A percentile compares a stretch with the other conserved stretches of the same genome.
Evolutionary conservation across 1,140 invertebrate genomes (phyloP).

Genomic region (Eriosoma lanigerum): DNA sequence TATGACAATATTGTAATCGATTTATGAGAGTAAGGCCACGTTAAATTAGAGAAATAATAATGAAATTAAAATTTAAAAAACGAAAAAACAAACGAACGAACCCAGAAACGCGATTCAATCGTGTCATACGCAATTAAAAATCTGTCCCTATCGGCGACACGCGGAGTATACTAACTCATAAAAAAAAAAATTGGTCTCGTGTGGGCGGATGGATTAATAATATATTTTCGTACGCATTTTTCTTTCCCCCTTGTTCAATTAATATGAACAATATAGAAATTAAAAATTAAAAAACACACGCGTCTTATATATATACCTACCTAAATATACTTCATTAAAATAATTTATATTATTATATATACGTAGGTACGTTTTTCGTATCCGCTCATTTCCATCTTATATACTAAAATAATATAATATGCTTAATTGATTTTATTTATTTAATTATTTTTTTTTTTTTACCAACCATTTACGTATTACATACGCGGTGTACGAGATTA

Average conservation of each 20-base stretch:
- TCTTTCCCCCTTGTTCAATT: too few species aligned
- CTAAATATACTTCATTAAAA: too few species aligned
- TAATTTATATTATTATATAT: background rate
- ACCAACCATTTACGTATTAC: background rate
- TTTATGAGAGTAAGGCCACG: too few species aligned
- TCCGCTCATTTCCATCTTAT: background rate
- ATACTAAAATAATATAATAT: background rate
- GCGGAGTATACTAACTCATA: background rate
- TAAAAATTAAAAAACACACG: too few species aligned
- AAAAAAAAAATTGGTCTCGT: conserved; percentile 42
- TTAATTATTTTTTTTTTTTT: conserved; percentile 13
- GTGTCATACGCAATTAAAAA: conserved; percentile 18
- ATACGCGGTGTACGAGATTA: too few species aligned
- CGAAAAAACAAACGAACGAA: too few species aligned
- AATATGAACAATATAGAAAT: too few species aligned
- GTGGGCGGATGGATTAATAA: conserved; percentile 1
- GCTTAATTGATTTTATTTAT: conserved; percentile 11
- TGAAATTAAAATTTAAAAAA: too few species aligned
- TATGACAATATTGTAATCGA: too few species aligned
- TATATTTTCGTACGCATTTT: too few species aligned
- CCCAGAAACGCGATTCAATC: conserved; percentile 21
- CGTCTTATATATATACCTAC: too few species aligned
- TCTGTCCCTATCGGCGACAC: background rate
- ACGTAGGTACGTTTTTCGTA: background rate
- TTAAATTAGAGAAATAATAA: too few species aligned